Base-by-base conservation (phyloP, 2,113 vertebrate genomes). In the Platichthys stellatus region DNA sequence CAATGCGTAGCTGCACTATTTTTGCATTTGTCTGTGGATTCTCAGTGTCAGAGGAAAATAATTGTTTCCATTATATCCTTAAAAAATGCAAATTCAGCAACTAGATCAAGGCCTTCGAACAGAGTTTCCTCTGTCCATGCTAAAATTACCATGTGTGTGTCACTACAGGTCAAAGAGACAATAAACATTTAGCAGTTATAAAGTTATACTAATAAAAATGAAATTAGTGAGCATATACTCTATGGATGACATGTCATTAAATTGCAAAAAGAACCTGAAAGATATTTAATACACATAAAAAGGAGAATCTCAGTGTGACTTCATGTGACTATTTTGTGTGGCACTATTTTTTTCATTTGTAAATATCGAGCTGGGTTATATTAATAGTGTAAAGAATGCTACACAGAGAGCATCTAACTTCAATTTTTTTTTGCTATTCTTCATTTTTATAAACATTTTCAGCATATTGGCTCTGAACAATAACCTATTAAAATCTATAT, bases 31-130 rank as follows among this genome's bases (percentile, higher is more conserved):
- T 74, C 40, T 58, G 47, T 68, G 26, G 21, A 69, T 12, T 58
- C 54, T 51, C 7, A 15, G 13, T 47, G 17, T 80, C 57, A 53
- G 21, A 62, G 18, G 13, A 31, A n/a, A 72, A 74, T 54, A 18
- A 58, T n/a, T 65, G 38, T 3, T 20, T 49, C 69, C 14, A 28
- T n/a, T 4, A 11, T 43, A 51, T 17, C 5, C 15, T 45, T 31
- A 43, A 72, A 67, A 31, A 63, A 70, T 56, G n/a, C 15, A 61
- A n/a, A 23, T 69, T 47, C 63, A 66, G 53, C 62, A 69, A 20
- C 24, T 15, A 56, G 20, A 68, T 65, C 5, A 65, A 72, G 5
- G 18, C 68, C n/a, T 58, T 59, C 72, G 61, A 81, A 81, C 21
- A 45, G 53, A 43, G 40, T 63, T 53, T 65, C 40, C n/a, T 69